Evolutionary conservation across 2,797 vertebrate species (phyloP).

Genomic region (Echiichthys vipera): DNA sequence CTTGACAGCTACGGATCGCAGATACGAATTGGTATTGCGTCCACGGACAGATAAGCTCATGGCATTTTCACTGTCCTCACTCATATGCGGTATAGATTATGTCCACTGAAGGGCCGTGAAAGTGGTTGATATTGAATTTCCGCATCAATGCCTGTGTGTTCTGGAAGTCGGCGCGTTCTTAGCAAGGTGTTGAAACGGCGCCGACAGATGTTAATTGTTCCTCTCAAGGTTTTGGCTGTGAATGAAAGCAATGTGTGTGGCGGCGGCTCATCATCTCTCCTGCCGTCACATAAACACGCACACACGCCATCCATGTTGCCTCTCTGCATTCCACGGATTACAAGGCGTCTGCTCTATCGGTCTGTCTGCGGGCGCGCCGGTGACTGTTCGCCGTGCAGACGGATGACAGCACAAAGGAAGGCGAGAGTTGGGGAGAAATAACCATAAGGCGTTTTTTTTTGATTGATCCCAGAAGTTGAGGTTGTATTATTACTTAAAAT

Average conservation of each 20-base stretch:
- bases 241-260: conserved; percentile 59
- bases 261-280: conserved; percentile 45
- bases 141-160: not conserved
- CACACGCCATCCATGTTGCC: conserved; percentile 55
- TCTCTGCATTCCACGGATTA: conserved; percentile 74
- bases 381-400: conserved; percentile 31
- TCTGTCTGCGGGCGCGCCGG: conserved; percentile 58
- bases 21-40: conserved; percentile 10
- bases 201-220: conserved; percentile 45
- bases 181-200: conserved; percentile 14
- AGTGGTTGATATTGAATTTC: conserved; percentile 1
- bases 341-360: conserved; percentile 68
- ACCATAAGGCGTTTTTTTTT: not conserved
- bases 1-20: conserved; percentile 8
- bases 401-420: conserved; percentile 18
- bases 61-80: not conserved
- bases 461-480: conserved; percentile 11
- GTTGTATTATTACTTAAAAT: not conserved
- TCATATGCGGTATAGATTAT: not conserved
- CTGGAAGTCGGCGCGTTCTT: not conserved
- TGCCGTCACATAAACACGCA: conserved; percentile 58
- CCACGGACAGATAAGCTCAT: not conserved
- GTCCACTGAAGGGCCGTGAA: not conserved
- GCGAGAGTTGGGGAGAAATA: not conserved
- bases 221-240: conserved; percentile 28